These are phyloP conservation scores for Prunella himalayana DNA, from an alignment of 2,113 vertebrate genomes.

Conservation along the genomic window DNA sequence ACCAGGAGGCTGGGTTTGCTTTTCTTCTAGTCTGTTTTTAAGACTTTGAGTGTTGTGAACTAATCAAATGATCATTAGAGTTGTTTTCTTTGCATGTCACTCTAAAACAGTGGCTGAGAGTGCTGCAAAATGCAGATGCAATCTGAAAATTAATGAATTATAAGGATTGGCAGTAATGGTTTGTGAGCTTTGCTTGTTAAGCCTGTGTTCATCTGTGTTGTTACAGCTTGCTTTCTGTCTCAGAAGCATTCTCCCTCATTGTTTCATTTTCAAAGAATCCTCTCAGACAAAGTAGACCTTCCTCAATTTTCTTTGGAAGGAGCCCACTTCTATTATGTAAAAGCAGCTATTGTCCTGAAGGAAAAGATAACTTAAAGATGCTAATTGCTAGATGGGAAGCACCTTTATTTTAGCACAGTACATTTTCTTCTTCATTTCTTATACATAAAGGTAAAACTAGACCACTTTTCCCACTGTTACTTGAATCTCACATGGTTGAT, in stretches of 20 bases:
- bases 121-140: conserved; percentile 61
- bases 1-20: conserved; percentile 60
- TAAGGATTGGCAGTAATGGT: conserved; percentile 30
- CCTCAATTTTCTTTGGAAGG: conserved; percentile 26
- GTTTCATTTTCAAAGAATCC: conserved; percentile 13
- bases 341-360: background rate
- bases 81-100: conserved; percentile 46
- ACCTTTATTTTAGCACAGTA: background rate
- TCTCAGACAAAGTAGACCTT: conserved; percentile 16
- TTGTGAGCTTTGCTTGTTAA: conserved; percentile 41
- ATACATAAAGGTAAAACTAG: background rate
- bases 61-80: conserved; percentile 57
- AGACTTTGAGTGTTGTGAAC: conserved; percentile 49
- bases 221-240: conserved; percentile 26
- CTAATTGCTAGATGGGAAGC: background rate
- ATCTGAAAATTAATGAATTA: conserved; percentile 60
- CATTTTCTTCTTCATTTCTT: background rate
- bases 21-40: conserved; percentile 32
- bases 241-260: conserved; percentile 12
- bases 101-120: conserved; percentile 49
- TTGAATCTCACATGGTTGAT: background rate
- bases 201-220: conserved; percentile 60
- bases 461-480: background rate
- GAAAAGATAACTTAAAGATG: background rate
- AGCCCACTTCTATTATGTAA: background rate